Percentiles rank a stretch among this genome's conserved stretches.
These are phyloP conservation scores for Brienomyrus brachyistius DNA, from an alignment of 2,113 vertebrate genomes.

Conservation along the genomic window DNA sequence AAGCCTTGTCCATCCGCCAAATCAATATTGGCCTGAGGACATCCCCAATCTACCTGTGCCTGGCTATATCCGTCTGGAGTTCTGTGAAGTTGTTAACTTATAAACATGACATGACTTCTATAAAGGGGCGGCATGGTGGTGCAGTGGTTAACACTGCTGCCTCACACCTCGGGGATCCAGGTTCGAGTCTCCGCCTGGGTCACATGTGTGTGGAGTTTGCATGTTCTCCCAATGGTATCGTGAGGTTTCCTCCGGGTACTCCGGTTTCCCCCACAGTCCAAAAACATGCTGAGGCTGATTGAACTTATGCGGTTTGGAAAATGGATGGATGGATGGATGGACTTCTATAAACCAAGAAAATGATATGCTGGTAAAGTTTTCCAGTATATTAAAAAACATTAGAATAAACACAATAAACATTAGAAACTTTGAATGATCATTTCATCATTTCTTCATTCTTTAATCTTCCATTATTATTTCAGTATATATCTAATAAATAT, in stretches of 20 bases:
- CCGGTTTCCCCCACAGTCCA: too few species aligned
- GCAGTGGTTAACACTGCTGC: too few species aligned
- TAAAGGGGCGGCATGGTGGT: background rate
- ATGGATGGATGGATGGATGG: too few species aligned
- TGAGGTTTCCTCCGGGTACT: too few species aligned
- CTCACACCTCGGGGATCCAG: too few species aligned
- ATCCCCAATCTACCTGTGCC: background rate
- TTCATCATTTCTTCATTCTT: background rate
- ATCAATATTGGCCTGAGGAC: conserved; percentile 7
- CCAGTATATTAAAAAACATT: background rate
- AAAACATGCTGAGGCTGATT: too few species aligned
- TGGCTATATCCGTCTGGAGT: background rate
- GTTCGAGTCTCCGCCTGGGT: too few species aligned
- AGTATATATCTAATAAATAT: background rate
- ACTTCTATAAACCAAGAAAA: background rate
- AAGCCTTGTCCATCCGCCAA: background rate
- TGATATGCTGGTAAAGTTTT: background rate
- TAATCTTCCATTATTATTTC: background rate
- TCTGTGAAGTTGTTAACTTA: background rate
- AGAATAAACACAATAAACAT: background rate
- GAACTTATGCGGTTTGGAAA: too few species aligned
- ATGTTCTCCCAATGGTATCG: too few species aligned
- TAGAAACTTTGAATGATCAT: background rate
- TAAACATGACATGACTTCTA: background rate
- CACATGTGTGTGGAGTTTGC: too few species aligned